A percentile compares a stretch with the other conserved stretches of the same genome.
phyloP scores from a whole-genome alignment of 37 sponge, comb jelly and placozoan species.

The Geodia barretti region DNA sequence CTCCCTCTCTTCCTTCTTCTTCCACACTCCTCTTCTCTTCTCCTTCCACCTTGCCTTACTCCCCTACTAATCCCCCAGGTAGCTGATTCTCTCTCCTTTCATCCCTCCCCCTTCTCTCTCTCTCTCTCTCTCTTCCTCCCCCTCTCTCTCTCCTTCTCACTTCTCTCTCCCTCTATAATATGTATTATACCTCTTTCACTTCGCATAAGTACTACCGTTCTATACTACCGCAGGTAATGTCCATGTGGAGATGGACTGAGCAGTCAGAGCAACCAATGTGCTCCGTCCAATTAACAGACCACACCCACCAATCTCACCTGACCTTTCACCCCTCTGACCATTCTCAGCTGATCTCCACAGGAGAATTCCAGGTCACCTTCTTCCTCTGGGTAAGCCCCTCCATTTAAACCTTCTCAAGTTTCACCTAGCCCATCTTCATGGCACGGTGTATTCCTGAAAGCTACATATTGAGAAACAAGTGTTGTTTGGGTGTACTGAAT shows the following conservation, averaged over 20 bases:
- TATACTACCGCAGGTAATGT: conserved; percentile 40
- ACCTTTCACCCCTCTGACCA: conserved; percentile 70
- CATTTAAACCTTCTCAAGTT: background rate
- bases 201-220: no score
- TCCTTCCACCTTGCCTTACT: background rate
- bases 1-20: background rate
- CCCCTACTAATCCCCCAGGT: no score
- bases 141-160: background rate
- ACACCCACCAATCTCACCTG: conserved; percentile 53
- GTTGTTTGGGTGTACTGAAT: background rate
- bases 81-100: no score
- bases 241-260: conserved; percentile 91
- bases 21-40: background rate
- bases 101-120: no score
- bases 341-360: conserved; percentile 69
- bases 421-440: no score
- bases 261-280: conserved; percentile 69
- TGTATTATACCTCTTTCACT: no score
- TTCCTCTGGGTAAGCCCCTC: conserved; percentile 75
- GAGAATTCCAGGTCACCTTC: conserved; percentile 85
- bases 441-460: no score
- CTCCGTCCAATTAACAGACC: conserved; percentile 31
- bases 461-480: no score
- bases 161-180: background rate
- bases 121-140: no score